Base-by-base conservation (phyloP, 1,140 invertebrate genomes). In the Colletes latitarsis region DNA sequence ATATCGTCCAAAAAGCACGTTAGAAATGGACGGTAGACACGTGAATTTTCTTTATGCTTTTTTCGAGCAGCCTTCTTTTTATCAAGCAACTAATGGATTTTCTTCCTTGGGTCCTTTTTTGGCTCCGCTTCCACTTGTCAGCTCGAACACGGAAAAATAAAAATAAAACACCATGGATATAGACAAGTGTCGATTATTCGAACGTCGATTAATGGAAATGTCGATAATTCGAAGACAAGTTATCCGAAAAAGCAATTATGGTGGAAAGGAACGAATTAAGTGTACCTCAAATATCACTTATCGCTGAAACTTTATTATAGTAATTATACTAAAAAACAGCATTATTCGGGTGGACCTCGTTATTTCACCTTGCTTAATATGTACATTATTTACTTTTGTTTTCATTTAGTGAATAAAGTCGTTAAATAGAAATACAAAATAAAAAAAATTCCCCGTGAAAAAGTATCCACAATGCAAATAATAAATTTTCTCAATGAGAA, bases 161-260 rank as follows among this genome's bases (percentile, higher is more conserved):
- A 70, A 77, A 71, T 52, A 68, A 43, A 15, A 58, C 41, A 6
- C 5, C 57, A 41, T 39, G 53, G 41, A 49, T 68, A 55, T 19
- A 41, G 67, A 14, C 53, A 62, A 71, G 76, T 52, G 76, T 77
- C 76, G 67, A 77, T 75, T 75, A 75, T 75, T 66, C 62, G 49
- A 52, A 39, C 49, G 30, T 55, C 73, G 58, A 76, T 77, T 71
- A 77, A 77, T 71, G 67, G 43, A 63, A 30, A 77, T 2, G 76
- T 77, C 67, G 43, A 77, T 77, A 70, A 77, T 8, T 5, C 67
- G 43, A 62, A 41, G 75, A 62, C 46, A 39, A 68, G 68, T 62
- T 71, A 77, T 52, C 57, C 46, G 57, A 52, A 52, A 70, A 30
- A 17, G 55, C 75, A 62, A 77, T 77, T 60, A 77, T 19, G 14